Percentiles rank a stretch among this genome's conserved stretches.
Evolutionary conservation across 2,888 invertebrate genomes (phyloP).

Genomic region (Galeruca laticollis): DNA sequence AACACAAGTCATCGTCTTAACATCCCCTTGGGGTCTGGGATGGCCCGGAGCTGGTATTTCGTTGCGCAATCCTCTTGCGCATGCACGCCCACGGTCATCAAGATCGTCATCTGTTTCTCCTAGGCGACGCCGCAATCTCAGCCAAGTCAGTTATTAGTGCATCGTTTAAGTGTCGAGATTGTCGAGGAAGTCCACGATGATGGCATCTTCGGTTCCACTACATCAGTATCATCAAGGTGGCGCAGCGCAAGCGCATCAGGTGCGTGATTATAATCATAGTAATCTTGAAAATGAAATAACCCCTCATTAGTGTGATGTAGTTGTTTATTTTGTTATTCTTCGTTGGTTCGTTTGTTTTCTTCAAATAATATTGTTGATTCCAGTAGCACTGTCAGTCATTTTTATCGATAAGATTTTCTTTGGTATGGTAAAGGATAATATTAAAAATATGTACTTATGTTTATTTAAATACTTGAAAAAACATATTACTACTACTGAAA

Average conservation of each 20-base stretch:
- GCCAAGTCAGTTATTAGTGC: constrained; percentile 66
- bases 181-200: constrained; percentile 52
- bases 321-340: constrained; percentile 23
- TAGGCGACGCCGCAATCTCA: constrained; percentile 59
- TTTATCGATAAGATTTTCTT: not conserved
- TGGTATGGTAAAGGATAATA: no score
- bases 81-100: constrained; percentile 61
- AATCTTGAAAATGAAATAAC: constrained; percentile 62
- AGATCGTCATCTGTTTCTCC: constrained; percentile 63
- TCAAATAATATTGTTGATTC: constrained; percentile 6
- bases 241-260: constrained; percentile 65
- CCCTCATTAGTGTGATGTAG: constrained; percentile 59
- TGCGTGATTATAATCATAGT: constrained; percentile 65
- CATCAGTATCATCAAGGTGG: constrained; percentile 62
- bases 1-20: constrained; percentile 17
- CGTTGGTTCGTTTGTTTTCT: constrained; percentile 17
- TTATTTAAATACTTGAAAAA: no score
- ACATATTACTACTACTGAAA: no score
- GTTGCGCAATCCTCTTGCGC: constrained; percentile 61
- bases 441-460: no score
- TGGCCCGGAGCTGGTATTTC: constrained; percentile 44
- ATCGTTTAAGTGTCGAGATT: constrained; percentile 61
- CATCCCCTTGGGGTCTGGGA: constrained; percentile 47
- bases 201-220: constrained; percentile 62
- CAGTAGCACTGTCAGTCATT: not conserved